Evolutionary conservation across 1,140 invertebrate genomes (phyloP).

Genomic region (Drosophila parvula): DNA sequence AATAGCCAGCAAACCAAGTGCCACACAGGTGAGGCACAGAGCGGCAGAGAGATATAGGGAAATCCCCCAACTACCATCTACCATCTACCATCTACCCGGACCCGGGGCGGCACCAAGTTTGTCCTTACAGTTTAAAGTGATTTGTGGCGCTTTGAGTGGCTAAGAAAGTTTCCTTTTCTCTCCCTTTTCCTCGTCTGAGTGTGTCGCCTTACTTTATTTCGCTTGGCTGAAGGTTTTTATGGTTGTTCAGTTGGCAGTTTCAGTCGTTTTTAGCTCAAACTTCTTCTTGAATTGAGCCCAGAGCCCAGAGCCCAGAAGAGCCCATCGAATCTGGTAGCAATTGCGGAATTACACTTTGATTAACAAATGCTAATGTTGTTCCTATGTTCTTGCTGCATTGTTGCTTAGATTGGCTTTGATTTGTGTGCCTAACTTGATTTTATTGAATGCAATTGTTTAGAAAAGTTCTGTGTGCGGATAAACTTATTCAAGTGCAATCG

Average conservation of each 20-base stretch:
- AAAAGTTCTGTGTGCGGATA: constrained; percentile 16
- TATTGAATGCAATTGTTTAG: constrained; percentile 37
- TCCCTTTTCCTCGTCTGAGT: constrained; percentile 5
- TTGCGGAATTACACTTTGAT: constrained; percentile 54
- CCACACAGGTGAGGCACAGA: constrained; percentile 42
- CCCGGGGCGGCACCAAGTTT: constrained; percentile 43
- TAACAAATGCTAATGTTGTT: constrained; percentile 53
- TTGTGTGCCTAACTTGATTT: constrained; percentile 22
- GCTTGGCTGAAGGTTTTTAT: constrained; percentile 68
- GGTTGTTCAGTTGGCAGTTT: constrained; percentile 64
- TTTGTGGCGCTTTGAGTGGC: constrained; percentile 75
- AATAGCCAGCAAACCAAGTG: constrained; percentile 66
- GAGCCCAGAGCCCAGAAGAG: constrained; percentile 1
- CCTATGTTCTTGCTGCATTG: constrained; percentile 6
- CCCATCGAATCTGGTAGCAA: constrained; percentile 20
- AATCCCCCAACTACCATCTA: constrained; percentile 19
- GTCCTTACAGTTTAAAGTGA: constrained; percentile 80
- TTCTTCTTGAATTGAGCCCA: constrained; percentile 18
- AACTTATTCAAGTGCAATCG: constrained; percentile 26
- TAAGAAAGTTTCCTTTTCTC: constrained; percentile 65
- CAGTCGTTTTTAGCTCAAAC: constrained; percentile 23
- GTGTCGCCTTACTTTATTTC: constrained; percentile 28
- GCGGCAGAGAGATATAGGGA: background rate
- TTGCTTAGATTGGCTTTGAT: constrained; percentile 32
- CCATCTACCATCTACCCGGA: background rate